Conservation (phyloP, 2,113 vertebrate genomes). For the Hyperoodon ampullatus region DNA sequence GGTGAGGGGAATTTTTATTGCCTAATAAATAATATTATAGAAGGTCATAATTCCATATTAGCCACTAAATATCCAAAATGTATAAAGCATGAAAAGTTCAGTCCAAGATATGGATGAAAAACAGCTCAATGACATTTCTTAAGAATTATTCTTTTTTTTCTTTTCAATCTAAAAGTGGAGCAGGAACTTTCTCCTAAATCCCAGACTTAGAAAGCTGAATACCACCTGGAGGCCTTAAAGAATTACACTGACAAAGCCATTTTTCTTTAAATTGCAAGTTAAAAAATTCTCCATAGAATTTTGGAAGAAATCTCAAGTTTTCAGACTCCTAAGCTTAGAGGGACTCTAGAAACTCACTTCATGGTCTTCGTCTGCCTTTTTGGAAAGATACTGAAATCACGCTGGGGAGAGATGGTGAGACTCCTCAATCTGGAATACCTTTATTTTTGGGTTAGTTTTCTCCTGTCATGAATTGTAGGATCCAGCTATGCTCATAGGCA, state of each 20-base stretch:
- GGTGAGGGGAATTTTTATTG: conserved; percentile 65
- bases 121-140: conserved; percentile 59
- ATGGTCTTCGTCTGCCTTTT: background rate
- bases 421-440: background rate
- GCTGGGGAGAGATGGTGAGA: background rate
- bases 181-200: background rate
- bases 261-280: conserved; percentile 68
- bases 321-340: background rate
- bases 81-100: conserved; percentile 46
- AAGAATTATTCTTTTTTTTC: conserved; percentile 58
- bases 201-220: conserved; percentile 11
- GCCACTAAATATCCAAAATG: conserved; percentile 46
- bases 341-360: background rate
- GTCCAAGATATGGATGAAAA: conserved; percentile 19
- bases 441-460: background rate
- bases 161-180: conserved; percentile 34
- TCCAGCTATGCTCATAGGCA: background rate
- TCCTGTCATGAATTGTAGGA: background rate
- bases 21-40: conserved; percentile 30
- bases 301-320: conserved; percentile 15
- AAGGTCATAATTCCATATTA: conserved; percentile 56
- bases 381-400: background rate
- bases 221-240: conserved; percentile 38
- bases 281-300: conserved; percentile 10
- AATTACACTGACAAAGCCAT: conserved; percentile 43